Percentiles rank a stretch among this genome's conserved stretches.
Evolutionary conservation across 2,797 vertebrate genomes (phyloP).

Genomic region (Amblyraja radiata): DNA sequence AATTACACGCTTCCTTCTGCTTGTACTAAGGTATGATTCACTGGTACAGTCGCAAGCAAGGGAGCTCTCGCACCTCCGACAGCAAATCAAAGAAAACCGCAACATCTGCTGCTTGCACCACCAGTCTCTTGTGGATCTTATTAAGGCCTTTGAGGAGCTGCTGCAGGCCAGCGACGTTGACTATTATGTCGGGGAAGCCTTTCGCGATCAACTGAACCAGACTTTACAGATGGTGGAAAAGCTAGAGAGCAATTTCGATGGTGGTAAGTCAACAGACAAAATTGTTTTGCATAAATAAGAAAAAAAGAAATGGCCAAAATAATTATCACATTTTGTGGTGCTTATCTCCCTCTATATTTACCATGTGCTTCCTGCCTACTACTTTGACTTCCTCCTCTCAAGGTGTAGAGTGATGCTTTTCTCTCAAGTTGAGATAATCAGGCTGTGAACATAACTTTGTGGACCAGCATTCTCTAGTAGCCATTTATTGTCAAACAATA

Average conservation of each 20-base stretch:
- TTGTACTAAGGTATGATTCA: constrained; percentile 68
- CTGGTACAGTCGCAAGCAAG: constrained; percentile 76
- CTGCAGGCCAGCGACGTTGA: constrained; percentile 69
- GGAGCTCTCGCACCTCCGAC: constrained; percentile 76
- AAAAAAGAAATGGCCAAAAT: background rate
- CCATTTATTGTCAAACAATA: background rate
- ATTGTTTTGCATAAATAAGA: background rate
- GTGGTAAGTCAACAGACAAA: constrained; percentile 53
- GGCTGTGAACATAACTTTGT: background rate
- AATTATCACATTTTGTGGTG: background rate
- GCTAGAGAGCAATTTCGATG: constrained; percentile 69
- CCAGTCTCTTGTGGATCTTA: constrained; percentile 67
- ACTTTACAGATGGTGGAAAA: constrained; percentile 70
- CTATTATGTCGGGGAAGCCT: constrained; percentile 59
- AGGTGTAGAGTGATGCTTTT: background rate
- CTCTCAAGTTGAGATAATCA: background rate
- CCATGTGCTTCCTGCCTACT: background rate
- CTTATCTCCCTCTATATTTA: background rate
- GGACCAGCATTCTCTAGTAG: background rate
- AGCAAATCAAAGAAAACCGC: constrained; percentile 75
- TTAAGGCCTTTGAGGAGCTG: constrained; percentile 73
- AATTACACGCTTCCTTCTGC: background rate
- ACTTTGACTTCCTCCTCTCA: background rate
- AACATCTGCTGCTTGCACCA: constrained; percentile 67
- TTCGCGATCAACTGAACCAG: constrained; percentile 75